phyloP scores from a whole-genome alignment of 2,797 vertebrate genomes.

The Distichodus sexfasciatus region DNA sequence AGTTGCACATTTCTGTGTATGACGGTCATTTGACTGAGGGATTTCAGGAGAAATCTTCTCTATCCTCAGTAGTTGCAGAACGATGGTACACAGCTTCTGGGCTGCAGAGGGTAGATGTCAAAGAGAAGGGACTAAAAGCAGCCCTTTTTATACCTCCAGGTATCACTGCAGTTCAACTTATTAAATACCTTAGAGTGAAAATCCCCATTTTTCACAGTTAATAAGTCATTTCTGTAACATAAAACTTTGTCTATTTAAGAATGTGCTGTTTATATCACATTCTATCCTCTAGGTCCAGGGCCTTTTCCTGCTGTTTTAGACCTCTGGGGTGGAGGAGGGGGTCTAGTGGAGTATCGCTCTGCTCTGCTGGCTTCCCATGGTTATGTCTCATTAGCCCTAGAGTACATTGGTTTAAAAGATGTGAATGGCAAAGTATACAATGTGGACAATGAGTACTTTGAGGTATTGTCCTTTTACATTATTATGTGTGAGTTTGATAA shows the following conservation, averaged over 20 bases:
- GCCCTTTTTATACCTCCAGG: constrained; percentile 72
- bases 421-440: constrained; percentile 6
- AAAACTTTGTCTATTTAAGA: too few species aligned
- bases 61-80: constrained; percentile 59
- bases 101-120: constrained; percentile 60
- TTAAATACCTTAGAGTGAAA: too few species aligned
- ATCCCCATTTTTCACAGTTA: background rate
- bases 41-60: constrained; percentile 47
- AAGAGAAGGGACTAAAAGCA: constrained; percentile 55
- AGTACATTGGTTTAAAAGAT: constrained; percentile 60
- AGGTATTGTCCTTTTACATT: constrained; percentile 43
- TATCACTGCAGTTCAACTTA: too few species aligned
- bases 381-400: constrained; percentile 63
- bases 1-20: constrained; percentile 63
- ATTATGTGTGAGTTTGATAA: background rate
- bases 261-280: background rate
- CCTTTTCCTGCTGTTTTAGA: constrained; percentile 75
- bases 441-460: constrained; percentile 53
- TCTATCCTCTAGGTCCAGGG: constrained; percentile 63
- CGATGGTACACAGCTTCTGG: constrained; percentile 69
- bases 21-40: constrained; percentile 54
- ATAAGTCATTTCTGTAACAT: too few species aligned
- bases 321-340: constrained; percentile 70
- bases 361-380: constrained; percentile 71
- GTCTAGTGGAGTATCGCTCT: constrained; percentile 69